Evolutionary conservation across 2,113 vertebrate species (phyloP), one percentile per base, ranked within the genome.

Genomic region (Pygoscelis antarcticus): DNA sequence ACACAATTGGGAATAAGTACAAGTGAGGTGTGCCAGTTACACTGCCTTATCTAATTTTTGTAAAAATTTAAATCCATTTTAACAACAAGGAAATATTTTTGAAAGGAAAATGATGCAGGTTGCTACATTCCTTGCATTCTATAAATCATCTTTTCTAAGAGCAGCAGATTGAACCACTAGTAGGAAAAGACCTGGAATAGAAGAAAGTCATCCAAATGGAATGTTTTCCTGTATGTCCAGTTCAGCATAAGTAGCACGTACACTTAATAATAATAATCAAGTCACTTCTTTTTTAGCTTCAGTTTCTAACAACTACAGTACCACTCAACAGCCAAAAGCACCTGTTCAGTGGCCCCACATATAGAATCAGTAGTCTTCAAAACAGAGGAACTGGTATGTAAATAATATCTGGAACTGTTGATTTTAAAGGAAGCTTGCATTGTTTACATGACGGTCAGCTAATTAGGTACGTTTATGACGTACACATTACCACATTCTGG

Each of bases 91-190:
- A 98, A 98, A 97, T 98, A 97, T 79, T 98, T 96, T 97, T 97
- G 95, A 98, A 98, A 98, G 95, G 97, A 98, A 98, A 98, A 98
- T 94, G 34, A 98, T 97, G 98, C 98, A 98, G 97, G 98, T 98
- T 98, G 98, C 98, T 99, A 98, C 98, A 98, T 98, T 98, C 98
- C 98, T 98, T 98, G 97, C 98, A 98, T 98, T 98, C 98, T 98
- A 98, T 98, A 98, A 97, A 98, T 98, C 97, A 98, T 95, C 96
- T 97, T 98, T 98, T 98, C 96, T 98, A 98, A 98, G 97, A 98
- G 98, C 98, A 98, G 98, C 98, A 98, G 97, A 97, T 96, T 98
- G 95, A 98, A 98, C 98, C 97, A 98, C 97, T 98, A 98, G 97
- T 98, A 98, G 96, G 97, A 98, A 98, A 97, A 98, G 98, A 98